Evolutionary conservation across 2,113 vertebrate species (phyloP), one percentile per base, ranked within the genome.

Genomic region (Miniopterus natalensis): DNA sequence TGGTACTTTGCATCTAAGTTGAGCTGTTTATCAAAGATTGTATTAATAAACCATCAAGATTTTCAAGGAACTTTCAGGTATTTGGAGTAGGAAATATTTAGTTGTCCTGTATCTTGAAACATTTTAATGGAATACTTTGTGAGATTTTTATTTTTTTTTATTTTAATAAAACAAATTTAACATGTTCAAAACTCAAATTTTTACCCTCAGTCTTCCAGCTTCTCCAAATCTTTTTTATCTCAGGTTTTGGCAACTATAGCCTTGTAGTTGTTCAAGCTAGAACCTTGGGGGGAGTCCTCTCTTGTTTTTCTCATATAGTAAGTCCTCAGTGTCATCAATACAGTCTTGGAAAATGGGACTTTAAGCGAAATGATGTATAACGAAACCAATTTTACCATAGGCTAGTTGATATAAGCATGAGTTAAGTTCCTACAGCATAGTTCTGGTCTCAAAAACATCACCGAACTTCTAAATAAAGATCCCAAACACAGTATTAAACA

Each of bases 91-190:
- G n/a, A 78, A 66, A 27, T 78, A 73, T 2, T 88, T 49, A 13
- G 23, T 53, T 92, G 25, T 78, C 70, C 14, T 88, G 8, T 94
- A 31, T 88, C 11, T 83, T 88, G 84, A 93, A 59, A 92, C 47
- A 70, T 94, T 95, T 95, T 75, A 88, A 89, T 95, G 47, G 49
- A 68, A 68, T 80, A 42, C 61, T 79, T 80, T 59, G 21, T 45
- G 61, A 3, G 45, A 55, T 66, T 81, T 83, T 49, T 51, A 57
- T 70, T 79, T 81, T 47, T 70, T 79, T 75, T 47, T 49, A 51
- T 70, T 79, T 81, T 47, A 61, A 81, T 78, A 74, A 84, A 90
- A 70, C 40, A 57, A 12, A 6, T 87, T 31, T 27, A 68, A 49
- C 29, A 17, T 80, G 20, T 79, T 93, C 15, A 90, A 1, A 83